phyloP scores from a whole-genome alignment of 1,140 invertebrate genomes.

The Tetragonula clypearis region DNA sequence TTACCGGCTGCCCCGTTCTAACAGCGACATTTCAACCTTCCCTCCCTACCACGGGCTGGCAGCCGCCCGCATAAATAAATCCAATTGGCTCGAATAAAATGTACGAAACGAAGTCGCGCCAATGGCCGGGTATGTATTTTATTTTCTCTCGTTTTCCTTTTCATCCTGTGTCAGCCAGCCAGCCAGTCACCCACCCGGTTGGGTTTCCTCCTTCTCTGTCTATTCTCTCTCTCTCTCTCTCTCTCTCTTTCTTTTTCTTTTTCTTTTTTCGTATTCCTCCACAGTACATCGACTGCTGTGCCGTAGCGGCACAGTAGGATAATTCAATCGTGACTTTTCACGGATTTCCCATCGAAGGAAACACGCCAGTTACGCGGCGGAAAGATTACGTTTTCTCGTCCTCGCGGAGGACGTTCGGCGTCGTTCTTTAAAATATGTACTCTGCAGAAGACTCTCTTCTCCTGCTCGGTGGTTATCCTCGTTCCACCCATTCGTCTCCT shows the following conservation, averaged over 20 bases:
- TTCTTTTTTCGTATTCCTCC: not conserved
- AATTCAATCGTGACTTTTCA: constrained; percentile 70
- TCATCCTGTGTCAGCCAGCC: constrained; percentile 13
- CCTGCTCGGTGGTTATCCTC: constrained; percentile 4
- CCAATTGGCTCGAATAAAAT: constrained; percentile 73
- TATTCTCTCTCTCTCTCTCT: not conserved
- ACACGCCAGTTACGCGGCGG: constrained; percentile 59
- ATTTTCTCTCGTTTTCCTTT: constrained; percentile 64
- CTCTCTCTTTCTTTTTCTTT: not conserved
- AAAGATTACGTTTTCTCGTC: constrained; percentile 59
- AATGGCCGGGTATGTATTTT: constrained; percentile 65
- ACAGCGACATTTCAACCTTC: constrained; percentile 47
- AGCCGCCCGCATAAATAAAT: constrained; percentile 69
- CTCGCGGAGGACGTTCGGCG: not conserved
- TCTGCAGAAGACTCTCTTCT: not conserved
- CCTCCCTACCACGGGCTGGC: constrained; percentile 26
- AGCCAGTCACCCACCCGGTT: constrained; percentile 18
- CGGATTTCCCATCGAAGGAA: constrained; percentile 68
- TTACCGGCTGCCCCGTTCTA: constrained; percentile 55
- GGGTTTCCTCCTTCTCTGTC: constrained; percentile 25
- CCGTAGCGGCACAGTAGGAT: constrained; percentile 57
- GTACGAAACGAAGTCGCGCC: constrained; percentile 69
- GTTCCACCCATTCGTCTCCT: not conserved
- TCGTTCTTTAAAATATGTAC: constrained; percentile 35
- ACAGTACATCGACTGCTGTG: constrained; percentile 26